Evolutionary conservation across 2,797 vertebrate species (phyloP).

Genomic region (Corythornis leucogaster): DNA sequence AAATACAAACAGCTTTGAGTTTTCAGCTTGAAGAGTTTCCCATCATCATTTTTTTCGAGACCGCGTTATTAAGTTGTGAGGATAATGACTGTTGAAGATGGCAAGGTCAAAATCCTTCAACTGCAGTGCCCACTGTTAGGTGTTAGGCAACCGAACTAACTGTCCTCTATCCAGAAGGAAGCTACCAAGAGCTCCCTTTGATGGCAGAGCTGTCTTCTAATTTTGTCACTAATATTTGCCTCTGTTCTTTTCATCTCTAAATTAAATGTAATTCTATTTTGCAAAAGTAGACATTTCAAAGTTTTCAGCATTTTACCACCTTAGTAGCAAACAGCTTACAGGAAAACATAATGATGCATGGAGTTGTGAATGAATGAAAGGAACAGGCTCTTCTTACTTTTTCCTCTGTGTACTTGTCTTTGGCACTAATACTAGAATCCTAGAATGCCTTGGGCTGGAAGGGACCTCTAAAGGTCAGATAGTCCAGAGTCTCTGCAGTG

Average conservation of each 20-base stretch:
- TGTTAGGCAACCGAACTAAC: background rate
- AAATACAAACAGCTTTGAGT: background rate
- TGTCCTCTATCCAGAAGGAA: background rate
- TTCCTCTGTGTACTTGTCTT: background rate
- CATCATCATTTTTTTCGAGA: background rate
- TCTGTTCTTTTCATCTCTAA: background rate
- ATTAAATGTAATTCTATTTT: background rate
- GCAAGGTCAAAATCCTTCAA: background rate
- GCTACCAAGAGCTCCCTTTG: background rate
- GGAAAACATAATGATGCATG: background rate
- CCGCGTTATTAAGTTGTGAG: background rate
- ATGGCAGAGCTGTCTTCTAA: background rate
- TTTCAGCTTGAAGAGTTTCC: background rate
- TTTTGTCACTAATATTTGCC: background rate
- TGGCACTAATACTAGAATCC: background rate
- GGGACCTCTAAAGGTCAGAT: no score
- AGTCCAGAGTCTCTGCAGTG: no score
- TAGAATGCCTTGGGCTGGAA: no score
- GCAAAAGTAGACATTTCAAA: background rate
- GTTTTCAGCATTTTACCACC: background rate
- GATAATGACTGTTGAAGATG: background rate
- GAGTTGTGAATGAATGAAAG: background rate
- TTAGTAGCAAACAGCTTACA: background rate
- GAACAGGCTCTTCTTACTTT: background rate
- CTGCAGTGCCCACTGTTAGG: background rate